Percentiles rank a stretch among this genome's conserved stretches.
Conservation (phyloP, 2,888 invertebrate genomes). For the Ditylenchus weischeri region DNA sequence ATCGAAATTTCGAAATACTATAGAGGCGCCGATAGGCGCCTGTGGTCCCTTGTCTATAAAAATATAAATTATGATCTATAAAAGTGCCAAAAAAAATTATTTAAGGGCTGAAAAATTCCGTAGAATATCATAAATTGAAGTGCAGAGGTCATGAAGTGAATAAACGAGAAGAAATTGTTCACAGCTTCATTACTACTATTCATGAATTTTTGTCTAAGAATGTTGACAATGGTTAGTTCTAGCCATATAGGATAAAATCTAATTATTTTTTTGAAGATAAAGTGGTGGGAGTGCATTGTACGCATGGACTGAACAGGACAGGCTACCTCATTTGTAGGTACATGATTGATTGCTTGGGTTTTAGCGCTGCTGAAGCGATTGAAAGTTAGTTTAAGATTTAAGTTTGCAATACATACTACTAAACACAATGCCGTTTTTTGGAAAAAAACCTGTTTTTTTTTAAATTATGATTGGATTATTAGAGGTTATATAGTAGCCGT, state of each 20-base stretch:
- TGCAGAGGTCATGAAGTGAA: slow-evolving; percentile 31
- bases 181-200: slow-evolving; percentile 23
- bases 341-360: slow-evolving; percentile 48
- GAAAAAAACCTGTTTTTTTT: too few species aligned
- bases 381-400: slow-evolving; percentile 32
- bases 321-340: slow-evolving; percentile 64
- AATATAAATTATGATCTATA: too few species aligned
- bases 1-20: too few species aligned
- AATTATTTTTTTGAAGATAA: slow-evolving; percentile 52
- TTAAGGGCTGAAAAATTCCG: slow-evolving; percentile 22
- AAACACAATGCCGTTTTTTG: not conserved
- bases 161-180: slow-evolving; percentile 11
- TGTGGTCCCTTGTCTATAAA: too few species aligned
- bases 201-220: slow-evolving; percentile 24
- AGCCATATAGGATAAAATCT: not conserved
- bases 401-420: not conserved
- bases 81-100: too few species aligned
- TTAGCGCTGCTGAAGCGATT: slow-evolving; percentile 49
- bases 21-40: too few species aligned
- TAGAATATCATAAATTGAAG: slow-evolving; percentile 28
- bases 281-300: slow-evolving; percentile 64
- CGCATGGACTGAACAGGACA: slow-evolving; percentile 64
- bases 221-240: slow-evolving; percentile 20
- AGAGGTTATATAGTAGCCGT: too few species aligned
- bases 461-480: too few species aligned